Evolutionary conservation across 2,113 vertebrate species (phyloP), one percentile per base, ranked within the genome.

Genomic region (Lasiurus cinereus): DNA sequence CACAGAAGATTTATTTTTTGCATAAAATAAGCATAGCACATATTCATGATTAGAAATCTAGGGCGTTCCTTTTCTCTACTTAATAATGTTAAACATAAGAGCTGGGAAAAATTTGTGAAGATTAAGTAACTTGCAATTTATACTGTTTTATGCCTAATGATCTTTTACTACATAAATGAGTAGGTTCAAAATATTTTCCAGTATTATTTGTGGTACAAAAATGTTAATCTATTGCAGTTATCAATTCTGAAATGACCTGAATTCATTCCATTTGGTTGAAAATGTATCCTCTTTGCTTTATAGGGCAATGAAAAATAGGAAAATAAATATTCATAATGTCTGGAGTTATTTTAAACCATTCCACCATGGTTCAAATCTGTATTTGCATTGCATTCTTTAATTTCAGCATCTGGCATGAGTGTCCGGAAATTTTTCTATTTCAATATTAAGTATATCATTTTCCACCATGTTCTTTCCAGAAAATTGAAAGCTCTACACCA

Each of bases 371-470:
- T 91, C 59, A 96, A 94, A 94, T 0, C 3, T 92, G 12, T 85
- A 54, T 82, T 94, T 93, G 8, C 24, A 91, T 82, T 85, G 8
- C 1, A 0, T 86, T 93, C 21, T 90, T 90, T 94, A 88, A 88
- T 94, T 94, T 96, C 62, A 83, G 11, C 67, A 92, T 90, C 73
- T 91, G 78, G 33, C 59, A 88, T 88, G n/a, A 96, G 24, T 84
- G 84, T 82, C 31, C 91, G 59, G 67, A 88, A 91, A 77, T 18
- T 46, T 92, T 96, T 90, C 39, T 77, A 88, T 90, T 76, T 95
- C 52, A 77, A 4, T 67, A 56, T 1, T 31, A 94, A 69, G 92
- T 82, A 73, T 64, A 82, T 79, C 1, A 79, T 82, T 96, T 92
- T 88, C 1, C 3, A 85, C 22, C 1, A 73, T 73, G 21, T 85